Base-by-base conservation (phyloP, 2,113 vertebrate species). In the Rhea pennata region DNA sequence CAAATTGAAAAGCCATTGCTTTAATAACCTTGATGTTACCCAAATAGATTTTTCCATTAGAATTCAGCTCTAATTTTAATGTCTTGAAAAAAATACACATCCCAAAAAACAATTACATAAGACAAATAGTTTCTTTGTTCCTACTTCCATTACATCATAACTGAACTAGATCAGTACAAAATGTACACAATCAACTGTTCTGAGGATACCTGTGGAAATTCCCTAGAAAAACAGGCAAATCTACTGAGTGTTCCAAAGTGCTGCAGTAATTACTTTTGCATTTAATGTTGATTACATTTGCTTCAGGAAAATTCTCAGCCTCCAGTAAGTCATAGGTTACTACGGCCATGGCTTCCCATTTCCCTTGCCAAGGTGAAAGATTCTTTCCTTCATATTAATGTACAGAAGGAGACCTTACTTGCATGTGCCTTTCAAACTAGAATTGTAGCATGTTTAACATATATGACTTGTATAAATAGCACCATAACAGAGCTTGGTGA, bases 171-270 rank as follows among this genome's bases (percentile, higher is more conserved):
- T 50, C 39, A 89, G 88, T 81, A 96, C 95, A 94, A 88, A 96
- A 75, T 3, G 88, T 82, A 53, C 86, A 75, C 50, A 31, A 71
- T 51, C 42, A 72, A 71, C 39, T 67, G 67, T 79, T 92, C 92
- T 74, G 73, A 93, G 69, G 85, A 90, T n/a, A 90, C 69, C 79
- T 84, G 90, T 92, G 90, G 85, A 96, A 92, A 90, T 48, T 69
- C 56, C 84, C 70, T 13, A n/a, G 84, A 84, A 96, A 71, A 88
- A 66, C 51, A 67, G 92, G 64, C 1, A 2, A 90, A 87, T 69
- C 76, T 85, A 85, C 44, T 4, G 84, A 90, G 78, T 16, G 33
- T 75, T 95, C 58, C 14, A 20, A 74, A 78, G 54, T 61, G 61
- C 82, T 90, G 70, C 39, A 42, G 70, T 14, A 69, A 88, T 61